Percentiles rank a stretch among this genome's conserved stretches.
Evolutionary conservation across 2,797 vertebrate genomes (phyloP).

Genomic region (Smutsia temminckii): DNA sequence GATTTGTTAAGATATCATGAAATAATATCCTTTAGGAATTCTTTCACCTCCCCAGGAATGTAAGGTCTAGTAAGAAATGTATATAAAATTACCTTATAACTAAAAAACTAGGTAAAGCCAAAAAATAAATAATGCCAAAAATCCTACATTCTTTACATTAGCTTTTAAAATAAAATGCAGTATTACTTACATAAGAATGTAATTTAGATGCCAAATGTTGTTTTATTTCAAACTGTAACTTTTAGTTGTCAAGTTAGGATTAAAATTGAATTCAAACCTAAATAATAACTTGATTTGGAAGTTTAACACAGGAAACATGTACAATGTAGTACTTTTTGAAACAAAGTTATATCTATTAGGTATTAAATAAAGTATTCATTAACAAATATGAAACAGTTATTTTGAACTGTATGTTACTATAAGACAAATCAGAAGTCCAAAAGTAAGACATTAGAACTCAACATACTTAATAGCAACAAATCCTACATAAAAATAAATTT

Average conservation of each 20-base stretch:
- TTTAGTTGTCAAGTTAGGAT: constrained; percentile 2
- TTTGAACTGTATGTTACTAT: neutral
- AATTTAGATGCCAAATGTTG: neutral
- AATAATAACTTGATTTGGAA: constrained; percentile 26
- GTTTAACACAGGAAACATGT: neutral
- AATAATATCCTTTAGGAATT: neutral
- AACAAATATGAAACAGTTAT: neutral
- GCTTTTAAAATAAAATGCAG: constrained; percentile 45
- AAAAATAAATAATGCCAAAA: neutral
- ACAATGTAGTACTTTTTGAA: constrained; percentile 15
- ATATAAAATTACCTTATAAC: neutral
- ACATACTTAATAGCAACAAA: neutral
- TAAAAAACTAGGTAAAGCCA: constrained; percentile 4
- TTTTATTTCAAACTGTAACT: neutral
- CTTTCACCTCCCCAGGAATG: neutral
- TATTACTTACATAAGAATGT: neutral
- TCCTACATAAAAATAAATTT: neutral
- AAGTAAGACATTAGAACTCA: neutral
- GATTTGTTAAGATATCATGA: neutral
- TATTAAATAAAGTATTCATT: constrained; percentile 23
- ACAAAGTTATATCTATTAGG: neutral
- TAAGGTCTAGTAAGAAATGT: constrained; percentile 29
- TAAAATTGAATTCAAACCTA: constrained; percentile 43
- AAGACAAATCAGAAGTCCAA: constrained; percentile 26
- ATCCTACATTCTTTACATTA: neutral